Percentiles rank a stretch among this genome's conserved stretches.
Conservation (phyloP, 2,113 vertebrate genomes). For the Platanista minor region DNA sequence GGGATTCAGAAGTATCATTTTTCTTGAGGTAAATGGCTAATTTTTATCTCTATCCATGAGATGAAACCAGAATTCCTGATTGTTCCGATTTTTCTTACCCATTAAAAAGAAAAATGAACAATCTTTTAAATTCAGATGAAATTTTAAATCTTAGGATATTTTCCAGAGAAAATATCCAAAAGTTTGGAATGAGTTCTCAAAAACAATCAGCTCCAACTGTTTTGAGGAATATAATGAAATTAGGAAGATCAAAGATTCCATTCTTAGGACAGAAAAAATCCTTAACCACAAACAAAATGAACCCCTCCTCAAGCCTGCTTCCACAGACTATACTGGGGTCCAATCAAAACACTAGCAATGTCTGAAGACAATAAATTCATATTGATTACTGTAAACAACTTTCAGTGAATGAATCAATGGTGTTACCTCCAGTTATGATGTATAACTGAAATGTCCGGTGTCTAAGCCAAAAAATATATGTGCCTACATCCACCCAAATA, state of each 20-base stretch:
- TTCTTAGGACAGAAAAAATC: background rate
- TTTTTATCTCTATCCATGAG: slow-evolving; percentile 28
- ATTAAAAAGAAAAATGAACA: slow-evolving; percentile 29
- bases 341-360: background rate
- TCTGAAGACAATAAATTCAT: slow-evolving; percentile 14
- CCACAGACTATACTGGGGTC: background rate
- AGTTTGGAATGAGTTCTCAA: slow-evolving; percentile 31
- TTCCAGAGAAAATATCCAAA: slow-evolving; percentile 2
- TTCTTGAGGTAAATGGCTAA: slow-evolving; percentile 44
- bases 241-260: slow-evolving; percentile 26
- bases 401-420: background rate
- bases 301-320: background rate
- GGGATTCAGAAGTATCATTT: slow-evolving; percentile 32
- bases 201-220: slow-evolving; percentile 32
- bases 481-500: background rate
- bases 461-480: background rate
- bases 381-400: slow-evolving; percentile 3
- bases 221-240: slow-evolving; percentile 37
- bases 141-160: slow-evolving; percentile 23
- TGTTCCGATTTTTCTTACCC: background rate
- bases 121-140: slow-evolving; percentile 5
- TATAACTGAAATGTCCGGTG: background rate
- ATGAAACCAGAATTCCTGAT: slow-evolving; percentile 37
- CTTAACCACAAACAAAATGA: slow-evolving; percentile 6
- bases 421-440: background rate